Evolutionary conservation across 2,113 vertebrate genomes (phyloP).

Genomic region (Notarius quadriscutis): DNA sequence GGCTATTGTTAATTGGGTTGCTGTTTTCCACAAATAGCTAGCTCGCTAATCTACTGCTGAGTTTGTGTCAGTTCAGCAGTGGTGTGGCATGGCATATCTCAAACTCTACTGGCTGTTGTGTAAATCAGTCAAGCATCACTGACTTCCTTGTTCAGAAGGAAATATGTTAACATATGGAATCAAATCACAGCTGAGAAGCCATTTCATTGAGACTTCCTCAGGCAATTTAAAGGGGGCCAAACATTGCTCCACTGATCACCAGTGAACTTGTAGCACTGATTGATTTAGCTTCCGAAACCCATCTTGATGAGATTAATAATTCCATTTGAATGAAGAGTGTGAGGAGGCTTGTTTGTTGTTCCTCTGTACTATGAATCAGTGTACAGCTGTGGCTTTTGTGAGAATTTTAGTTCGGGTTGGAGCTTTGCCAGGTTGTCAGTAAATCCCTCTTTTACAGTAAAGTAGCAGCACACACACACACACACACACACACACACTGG

Average conservation of each 20-base stretch:
- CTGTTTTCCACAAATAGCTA: not conserved
- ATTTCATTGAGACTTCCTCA: not conserved
- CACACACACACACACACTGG: not conserved
- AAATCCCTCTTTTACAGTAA: conserved; percentile 41
- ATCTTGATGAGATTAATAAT: not conserved
- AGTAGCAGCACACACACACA: conserved; percentile 6
- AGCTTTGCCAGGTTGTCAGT: conserved; percentile 30
- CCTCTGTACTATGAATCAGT: not conserved
- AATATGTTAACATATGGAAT: too few species aligned
- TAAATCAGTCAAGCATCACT: not conserved
- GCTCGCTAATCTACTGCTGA: not conserved
- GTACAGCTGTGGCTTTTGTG: not conserved
- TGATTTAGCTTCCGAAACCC: conserved; percentile 1
- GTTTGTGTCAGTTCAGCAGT: not conserved
- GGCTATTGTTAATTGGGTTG: not conserved
- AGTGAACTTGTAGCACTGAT: not conserved
- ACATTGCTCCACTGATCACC: not conserved
- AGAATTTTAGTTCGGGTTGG: not conserved
- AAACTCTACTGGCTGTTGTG: not conserved
- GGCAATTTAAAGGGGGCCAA: not conserved
- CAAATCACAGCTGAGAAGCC: not conserved
- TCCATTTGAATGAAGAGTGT: not conserved
- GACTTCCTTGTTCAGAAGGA: too few species aligned
- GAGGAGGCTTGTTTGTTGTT: not conserved
- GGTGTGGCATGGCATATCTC: not conserved